Base-by-base conservation (phyloP, 2,113 vertebrate genomes). In the Callaeas wilsoni region DNA sequence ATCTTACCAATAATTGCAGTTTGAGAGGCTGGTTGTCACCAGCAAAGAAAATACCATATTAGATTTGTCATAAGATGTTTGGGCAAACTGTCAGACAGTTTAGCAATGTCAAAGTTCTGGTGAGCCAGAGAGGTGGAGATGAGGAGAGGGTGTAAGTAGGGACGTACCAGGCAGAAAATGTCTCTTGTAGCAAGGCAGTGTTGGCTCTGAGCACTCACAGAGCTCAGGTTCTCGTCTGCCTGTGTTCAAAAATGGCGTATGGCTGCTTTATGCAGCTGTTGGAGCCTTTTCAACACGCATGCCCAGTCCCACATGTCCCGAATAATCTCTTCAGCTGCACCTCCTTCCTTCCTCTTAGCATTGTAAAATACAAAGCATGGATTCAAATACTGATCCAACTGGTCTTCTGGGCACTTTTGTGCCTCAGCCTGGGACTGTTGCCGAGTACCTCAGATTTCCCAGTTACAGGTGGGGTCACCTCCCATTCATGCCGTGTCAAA, bases 181-280 rank as follows among this genome's bases (percentile, higher is more conserved):
- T 50, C 23, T 60, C 14, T n/a, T 1, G 0, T 33, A 67, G 44
- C 8, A 47, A 27, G 41, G 32, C 4, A 1, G 1, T 2, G 1
- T 27, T 39, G 64, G n/a, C 42, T 56, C 69, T 63, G 64, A 78
- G 64, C 19, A 64, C 23, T 50, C 0, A 0, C 0, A 57, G 56
- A 70, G 71, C 47, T 73, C 4, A 4, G 42, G 30, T 50, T 47
- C 39, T 77, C 1, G 0, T 22, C 70, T 62, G 65, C 67, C 42
- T 44, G 37, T 14, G 47, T 44, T 50, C 80, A 26, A 18, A 57
- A 47, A 39, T 26, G 18, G 55, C 0, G 0, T 10, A 12, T 3
- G 30, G 35, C 64, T 65, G n/a, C 53, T 74, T 73, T 49, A 4
- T 59, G 55, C 92, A 88, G 79, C 79, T 86, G 23, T 25, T 46